Evolutionary conservation across 2,888 invertebrate genomes (phyloP), one percentile per base, ranked within the genome.

Genomic region (Leptopilina myrica): DNA sequence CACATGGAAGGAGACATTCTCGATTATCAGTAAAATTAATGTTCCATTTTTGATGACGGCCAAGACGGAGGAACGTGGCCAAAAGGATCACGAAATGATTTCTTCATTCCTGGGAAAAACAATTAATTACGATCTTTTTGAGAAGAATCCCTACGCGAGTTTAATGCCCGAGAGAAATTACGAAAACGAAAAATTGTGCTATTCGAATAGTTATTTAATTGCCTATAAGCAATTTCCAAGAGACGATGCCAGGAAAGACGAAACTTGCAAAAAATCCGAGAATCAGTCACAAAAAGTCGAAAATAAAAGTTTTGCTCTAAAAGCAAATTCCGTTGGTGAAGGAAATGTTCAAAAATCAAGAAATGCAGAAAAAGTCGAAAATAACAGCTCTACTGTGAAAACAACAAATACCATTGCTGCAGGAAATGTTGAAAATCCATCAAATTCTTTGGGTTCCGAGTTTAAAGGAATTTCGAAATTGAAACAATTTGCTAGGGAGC

Each of bases 161-260:
- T 12, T 64, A 14, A 26, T 64, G 20, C 64, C 64, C 26, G 56
- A n/a, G 12, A 56, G 56, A n/a, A 12, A 56, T 56, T 14, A 14
- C 14, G 14, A 56, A 12, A 56, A 8, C 3, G 64, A 64, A 64
- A 26, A 12, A 64, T 12, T 64, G 20, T 14, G 20, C 1, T 64
- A 64, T 64, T 64, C 64, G 8, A 64, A 64, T 12, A 64, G 26
- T 26, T 64, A 64, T 64, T 33, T 64, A 33, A 7, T 64, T 8
- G 33, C 9, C 9, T 64, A 64, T 64, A 33, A 8, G 20, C 6
- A 64, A 64, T 26, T 14, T 26, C 33, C 33, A 33, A 33, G 33
- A 33, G 33, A 33, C 33, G 33, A 33, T 33, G 33, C 33, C 0
- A 33, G 3, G 33, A 33, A 33, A 33, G 33, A 4, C 0, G 5